Conservation (phyloP, 2,888 invertebrate genomes). For the Synergus laeviventris region DNA sequence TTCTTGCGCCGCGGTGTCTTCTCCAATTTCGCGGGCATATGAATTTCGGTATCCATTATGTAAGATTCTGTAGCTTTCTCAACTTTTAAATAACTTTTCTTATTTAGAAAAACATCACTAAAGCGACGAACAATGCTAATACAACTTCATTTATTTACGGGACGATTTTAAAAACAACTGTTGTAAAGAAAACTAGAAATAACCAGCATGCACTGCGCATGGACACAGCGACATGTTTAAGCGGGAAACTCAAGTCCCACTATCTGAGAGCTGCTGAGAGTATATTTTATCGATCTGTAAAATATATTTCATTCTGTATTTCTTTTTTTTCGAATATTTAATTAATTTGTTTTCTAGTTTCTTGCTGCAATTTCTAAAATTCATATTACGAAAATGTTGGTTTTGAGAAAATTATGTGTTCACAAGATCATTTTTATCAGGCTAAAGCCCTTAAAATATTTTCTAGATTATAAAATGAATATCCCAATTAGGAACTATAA, state of each 20-base stretch:
- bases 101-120: neutral
- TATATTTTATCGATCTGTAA: neutral
- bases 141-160: slow-evolving; percentile 55
- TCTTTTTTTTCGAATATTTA: neutral
- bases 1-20: slow-evolving; percentile 67
- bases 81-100: slow-evolving; percentile 23
- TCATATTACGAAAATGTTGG: too few species aligned
- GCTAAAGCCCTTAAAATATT: too few species aligned
- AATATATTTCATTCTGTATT: neutral
- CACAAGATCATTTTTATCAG: too few species aligned
- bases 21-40: slow-evolving; percentile 70
- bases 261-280: neutral
- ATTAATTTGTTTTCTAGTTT: neutral
- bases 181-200: slow-evolving; percentile 51
- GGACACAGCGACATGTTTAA: slow-evolving; percentile 32
- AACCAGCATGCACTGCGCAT: slow-evolving; percentile 55
- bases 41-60: slow-evolving; percentile 60
- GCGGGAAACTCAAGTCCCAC: slow-evolving; percentile 53
- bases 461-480: too few species aligned
- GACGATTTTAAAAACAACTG: slow-evolving; percentile 66
- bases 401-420: too few species aligned
- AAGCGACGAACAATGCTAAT: neutral
- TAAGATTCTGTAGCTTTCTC: neutral
- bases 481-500: too few species aligned
- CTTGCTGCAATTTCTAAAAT: too few species aligned